Conservation (phyloP, 2,113 vertebrate species). For the Epinephelus moara region DNA sequence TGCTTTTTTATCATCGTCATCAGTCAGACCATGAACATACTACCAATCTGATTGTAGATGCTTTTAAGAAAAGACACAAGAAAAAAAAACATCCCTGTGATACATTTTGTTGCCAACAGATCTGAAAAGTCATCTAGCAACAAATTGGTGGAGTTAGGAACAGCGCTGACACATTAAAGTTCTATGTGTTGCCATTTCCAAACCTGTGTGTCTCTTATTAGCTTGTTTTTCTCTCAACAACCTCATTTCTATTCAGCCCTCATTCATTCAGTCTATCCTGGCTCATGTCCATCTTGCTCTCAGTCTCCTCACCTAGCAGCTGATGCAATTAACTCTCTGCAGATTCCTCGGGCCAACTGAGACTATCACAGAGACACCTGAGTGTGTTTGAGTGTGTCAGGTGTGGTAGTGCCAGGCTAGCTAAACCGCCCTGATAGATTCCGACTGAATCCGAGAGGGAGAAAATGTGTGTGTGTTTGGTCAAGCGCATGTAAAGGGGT, state of each 20-base stretch:
- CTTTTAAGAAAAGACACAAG: no score
- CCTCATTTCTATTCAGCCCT: constrained; percentile 25
- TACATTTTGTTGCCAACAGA: not conserved
- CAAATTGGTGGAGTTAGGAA: not conserved
- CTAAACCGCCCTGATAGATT: constrained; percentile 46
- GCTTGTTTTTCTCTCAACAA: constrained; percentile 43
- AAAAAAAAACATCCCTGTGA: not conserved
- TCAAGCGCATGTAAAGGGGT: constrained; percentile 42
- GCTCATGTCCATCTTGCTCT: constrained; percentile 58
- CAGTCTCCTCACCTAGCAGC: constrained; percentile 68
- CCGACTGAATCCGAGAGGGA: constrained; percentile 37
- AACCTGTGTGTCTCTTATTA: constrained; percentile 21
- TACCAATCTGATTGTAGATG: no score
- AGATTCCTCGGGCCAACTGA: constrained; percentile 71
- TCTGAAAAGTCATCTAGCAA: not conserved
- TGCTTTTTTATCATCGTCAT: no score
- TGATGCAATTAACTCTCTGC: constrained; percentile 72
- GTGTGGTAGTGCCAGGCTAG: constrained; percentile 57
- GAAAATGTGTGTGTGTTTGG: constrained; percentile 14
- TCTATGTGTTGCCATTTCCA: not conserved
- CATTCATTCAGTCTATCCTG: constrained; percentile 49
- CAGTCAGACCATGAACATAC: no score
- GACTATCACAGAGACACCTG: constrained; percentile 72
- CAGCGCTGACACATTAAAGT: not conserved
- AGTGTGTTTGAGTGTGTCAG: constrained; percentile 69